Percentiles rank a stretch among this genome's conserved stretches.
phyloP scores from a whole-genome alignment of 2,888 invertebrate species.

The Luperina testacea region DNA sequence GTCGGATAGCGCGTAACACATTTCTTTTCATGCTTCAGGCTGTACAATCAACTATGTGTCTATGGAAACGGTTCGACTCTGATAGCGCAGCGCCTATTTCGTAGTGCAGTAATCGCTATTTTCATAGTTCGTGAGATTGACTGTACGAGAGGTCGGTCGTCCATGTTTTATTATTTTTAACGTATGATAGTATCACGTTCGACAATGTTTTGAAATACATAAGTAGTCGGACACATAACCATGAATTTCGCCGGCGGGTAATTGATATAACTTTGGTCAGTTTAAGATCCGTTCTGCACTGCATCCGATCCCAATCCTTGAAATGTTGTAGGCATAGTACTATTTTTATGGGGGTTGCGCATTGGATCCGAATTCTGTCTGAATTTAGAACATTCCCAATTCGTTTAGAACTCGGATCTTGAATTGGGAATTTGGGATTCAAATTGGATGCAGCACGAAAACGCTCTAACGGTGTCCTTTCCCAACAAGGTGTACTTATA shows the following conservation, averaged over 20 bases:
- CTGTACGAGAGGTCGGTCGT: neutral
- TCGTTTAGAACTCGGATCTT: neutral
- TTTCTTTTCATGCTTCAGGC: conserved; percentile 5
- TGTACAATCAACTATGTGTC: neutral
- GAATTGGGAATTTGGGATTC: neutral
- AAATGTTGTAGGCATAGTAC: neutral
- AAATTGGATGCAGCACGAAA: neutral
- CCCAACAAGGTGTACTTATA: neutral
- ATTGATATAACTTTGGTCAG: neutral
- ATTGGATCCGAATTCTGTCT: neutral
- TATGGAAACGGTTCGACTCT: neutral
- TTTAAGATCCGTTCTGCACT: neutral
- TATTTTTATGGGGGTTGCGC: neutral
- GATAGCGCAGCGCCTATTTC: conserved; percentile 4
- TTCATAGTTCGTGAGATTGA: neutral
- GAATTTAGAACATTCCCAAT: neutral
- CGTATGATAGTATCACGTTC: neutral
- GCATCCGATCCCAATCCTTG: neutral
- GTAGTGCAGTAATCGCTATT: neutral
- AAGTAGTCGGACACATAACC: neutral
- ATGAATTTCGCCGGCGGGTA: neutral
- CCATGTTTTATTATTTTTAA: neutral
- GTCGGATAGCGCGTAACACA: conserved; percentile 11
- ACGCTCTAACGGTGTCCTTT: neutral
- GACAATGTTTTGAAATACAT: neutral